Percentiles rank a stretch among this genome's conserved stretches.
phyloP scores from a whole-genome alignment of 2,888 invertebrate species.

The Thereva nobilitata region DNA sequence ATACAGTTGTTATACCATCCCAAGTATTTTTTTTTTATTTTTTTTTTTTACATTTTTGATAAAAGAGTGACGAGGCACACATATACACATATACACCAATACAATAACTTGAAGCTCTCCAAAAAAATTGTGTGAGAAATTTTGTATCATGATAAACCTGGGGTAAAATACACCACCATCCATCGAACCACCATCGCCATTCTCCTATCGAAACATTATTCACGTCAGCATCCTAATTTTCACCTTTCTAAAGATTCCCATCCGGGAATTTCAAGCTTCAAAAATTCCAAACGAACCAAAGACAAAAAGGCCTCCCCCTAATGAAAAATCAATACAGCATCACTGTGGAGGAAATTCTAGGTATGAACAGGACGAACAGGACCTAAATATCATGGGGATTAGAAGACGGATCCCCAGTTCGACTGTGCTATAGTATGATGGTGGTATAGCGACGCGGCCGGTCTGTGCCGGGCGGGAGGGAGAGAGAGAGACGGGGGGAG shows the following conservation, averaged over 20 bases:
- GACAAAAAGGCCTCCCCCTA: constrained; percentile 26
- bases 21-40: too few species aligned
- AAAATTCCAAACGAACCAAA: constrained; percentile 35
- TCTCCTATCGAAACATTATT: neutral
- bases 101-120: too few species aligned
- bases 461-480: neutral
- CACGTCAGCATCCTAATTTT: constrained; percentile 35
- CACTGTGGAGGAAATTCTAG: constrained; percentile 18
- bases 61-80: too few species aligned
- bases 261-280: constrained; percentile 33
- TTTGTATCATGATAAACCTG: too few species aligned
- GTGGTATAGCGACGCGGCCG: too few species aligned
- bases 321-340: constrained; percentile 33
- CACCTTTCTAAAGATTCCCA: constrained; percentile 31
- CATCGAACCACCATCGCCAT: constrained; percentile 2
- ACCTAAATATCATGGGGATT: constrained; percentile 13
- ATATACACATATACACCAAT: too few species aligned
- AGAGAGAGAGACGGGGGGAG: constrained; percentile 8
- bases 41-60: too few species aligned
- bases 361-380: neutral
- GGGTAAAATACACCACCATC: neutral
- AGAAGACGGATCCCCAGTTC: constrained; percentile 23
- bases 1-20: too few species aligned
- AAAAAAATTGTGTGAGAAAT: too few species aligned
- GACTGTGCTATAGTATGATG: too few species aligned